Percentiles rank a stretch among this genome's conserved stretches.
Evolutionary conservation across 1,140 invertebrate genomes (phyloP).

Genomic region (Hylaeus volcanicus): DNA sequence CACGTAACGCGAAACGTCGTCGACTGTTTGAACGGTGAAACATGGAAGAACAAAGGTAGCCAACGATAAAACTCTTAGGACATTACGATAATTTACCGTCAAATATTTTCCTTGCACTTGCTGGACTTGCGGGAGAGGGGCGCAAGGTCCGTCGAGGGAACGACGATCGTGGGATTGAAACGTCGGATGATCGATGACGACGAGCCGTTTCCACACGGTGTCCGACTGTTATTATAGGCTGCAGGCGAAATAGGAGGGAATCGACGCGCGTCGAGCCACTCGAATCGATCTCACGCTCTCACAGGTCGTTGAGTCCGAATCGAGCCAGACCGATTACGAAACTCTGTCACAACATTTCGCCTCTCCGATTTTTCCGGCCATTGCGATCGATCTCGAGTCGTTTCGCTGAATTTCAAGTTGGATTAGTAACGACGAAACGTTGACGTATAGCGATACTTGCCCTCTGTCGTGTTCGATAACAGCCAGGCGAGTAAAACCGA

Average conservation of each 20-base stretch:
- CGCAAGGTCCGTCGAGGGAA: not conserved
- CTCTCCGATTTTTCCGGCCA: slow-evolving; percentile 60
- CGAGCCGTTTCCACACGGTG: slow-evolving; percentile 4
- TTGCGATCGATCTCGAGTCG: slow-evolving; percentile 45
- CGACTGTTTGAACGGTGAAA: no score
- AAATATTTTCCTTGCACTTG: not conserved
- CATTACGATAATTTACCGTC: no score
- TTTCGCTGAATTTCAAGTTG: not conserved
- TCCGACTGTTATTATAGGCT: slow-evolving; percentile 24
- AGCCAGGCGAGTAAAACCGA: not conserved
- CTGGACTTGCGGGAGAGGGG: not conserved
- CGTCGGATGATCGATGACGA: slow-evolving; percentile 51
- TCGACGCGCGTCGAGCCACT: slow-evolving; percentile 36
- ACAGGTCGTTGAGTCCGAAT: slow-evolving; percentile 53
- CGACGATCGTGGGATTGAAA: slow-evolving; percentile 13
- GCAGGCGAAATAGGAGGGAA: slow-evolving; percentile 50
- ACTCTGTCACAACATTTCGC: slow-evolving; percentile 68
- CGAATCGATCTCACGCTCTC: slow-evolving; percentile 67
- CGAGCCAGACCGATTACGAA: slow-evolving; percentile 63
- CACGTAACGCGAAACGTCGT: no score
- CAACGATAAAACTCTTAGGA: no score
- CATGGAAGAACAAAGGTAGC: no score
- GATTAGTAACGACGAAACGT: no score
- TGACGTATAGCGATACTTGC: no score
- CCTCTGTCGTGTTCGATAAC: no score